Evolutionary conservation across 2,888 invertebrate genomes (phyloP).

Genomic region (Aporophyla lueneburgensis): DNA sequence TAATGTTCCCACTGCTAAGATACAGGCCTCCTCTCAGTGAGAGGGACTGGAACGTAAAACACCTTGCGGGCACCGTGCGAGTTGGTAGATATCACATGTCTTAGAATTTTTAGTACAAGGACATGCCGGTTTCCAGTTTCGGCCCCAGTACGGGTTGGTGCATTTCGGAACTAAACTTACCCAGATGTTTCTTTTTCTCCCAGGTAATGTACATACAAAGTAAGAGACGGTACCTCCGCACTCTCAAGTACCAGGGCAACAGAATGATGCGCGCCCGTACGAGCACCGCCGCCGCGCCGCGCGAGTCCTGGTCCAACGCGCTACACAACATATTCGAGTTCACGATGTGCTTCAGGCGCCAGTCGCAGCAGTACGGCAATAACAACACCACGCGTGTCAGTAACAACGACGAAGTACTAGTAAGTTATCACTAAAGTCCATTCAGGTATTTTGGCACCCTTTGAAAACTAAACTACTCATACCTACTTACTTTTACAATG

Average conservation of each 20-base stretch:
- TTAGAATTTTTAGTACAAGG: no score
- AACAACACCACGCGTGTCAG: constrained; percentile 80
- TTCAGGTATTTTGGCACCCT: no score
- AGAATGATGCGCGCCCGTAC: constrained; percentile 82
- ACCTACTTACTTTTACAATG: no score
- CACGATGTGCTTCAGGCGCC: constrained; percentile 83
- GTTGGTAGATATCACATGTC: no score
- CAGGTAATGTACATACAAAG: constrained; percentile 90
- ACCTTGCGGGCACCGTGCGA: no score
- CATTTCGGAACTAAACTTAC: background rate
- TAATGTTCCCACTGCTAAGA: no score
- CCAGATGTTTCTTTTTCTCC: background rate
- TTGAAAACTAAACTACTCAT: no score
- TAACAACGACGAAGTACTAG: constrained; percentile 84
- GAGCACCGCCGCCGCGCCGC: constrained; percentile 52
- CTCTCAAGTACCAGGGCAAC: constrained; percentile 89
- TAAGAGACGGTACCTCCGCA: constrained; percentile 88
- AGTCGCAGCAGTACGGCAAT: constrained; percentile 76
- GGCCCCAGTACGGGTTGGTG: no score
- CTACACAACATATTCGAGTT: constrained; percentile 79
- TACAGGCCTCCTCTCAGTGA: no score
- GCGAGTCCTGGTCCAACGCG: constrained; percentile 75
- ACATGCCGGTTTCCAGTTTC: no score
- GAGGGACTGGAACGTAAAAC: no score
- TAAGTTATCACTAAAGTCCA: constrained; percentile 66